Conservation (phyloP, 2,888 invertebrate genomes). For the Coenonympha arcania region DNA sequence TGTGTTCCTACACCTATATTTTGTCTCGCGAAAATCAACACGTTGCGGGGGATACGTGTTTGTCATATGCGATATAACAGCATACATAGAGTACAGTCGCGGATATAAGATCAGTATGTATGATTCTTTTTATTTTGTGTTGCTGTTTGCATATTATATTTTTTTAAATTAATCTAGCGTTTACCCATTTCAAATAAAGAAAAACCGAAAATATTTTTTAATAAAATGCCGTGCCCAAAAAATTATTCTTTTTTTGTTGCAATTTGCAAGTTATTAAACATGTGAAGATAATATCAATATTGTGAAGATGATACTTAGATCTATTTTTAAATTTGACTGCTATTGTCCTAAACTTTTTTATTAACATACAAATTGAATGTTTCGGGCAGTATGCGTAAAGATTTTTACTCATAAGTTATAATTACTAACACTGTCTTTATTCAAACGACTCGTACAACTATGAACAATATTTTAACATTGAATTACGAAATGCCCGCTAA, state of each 20-base stretch:
- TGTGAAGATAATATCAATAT: too few relatives aligned
- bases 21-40: conserved; percentile 12
- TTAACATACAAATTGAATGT: too few relatives aligned
- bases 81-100: conserved; percentile 10
- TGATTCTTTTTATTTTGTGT: neutral
- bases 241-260: too few relatives aligned
- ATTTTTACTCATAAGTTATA: too few relatives aligned
- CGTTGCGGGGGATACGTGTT: conserved; percentile 10
- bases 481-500: neutral
- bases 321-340: too few relatives aligned
- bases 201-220: too few relatives aligned
- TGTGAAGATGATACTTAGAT: too few relatives aligned
- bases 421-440: neutral
- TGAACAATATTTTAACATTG: conserved; percentile 1
- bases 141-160: neutral
- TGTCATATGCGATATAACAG: conserved; percentile 14
- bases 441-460: neutral
- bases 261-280: too few relatives aligned
- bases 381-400: too few relatives aligned
- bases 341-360: too few relatives aligned
- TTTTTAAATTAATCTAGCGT: conserved; percentile 8
- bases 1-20: conserved; percentile 7
- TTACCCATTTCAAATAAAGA: too few relatives aligned
- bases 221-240: too few relatives aligned
- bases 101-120: conserved; percentile 8